Base-by-base conservation (phyloP, 2,888 invertebrate species). In the Flabesymbios commensalis region DNA sequence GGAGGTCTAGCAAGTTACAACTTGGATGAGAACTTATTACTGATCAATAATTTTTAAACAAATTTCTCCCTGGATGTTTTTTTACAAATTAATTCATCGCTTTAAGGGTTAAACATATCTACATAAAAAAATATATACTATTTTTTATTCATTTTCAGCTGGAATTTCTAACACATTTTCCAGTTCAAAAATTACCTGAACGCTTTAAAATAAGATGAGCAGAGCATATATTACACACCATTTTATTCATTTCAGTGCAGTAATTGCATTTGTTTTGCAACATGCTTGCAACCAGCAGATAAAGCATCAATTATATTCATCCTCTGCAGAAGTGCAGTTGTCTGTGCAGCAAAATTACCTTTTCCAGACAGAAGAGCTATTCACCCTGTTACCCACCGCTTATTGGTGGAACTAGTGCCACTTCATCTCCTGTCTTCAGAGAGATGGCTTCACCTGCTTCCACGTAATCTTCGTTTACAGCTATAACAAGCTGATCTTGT, bases 391-490 rank as follows among this genome's bases (percentile, higher is more conserved):
- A 91, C 74, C 96, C 96, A 74, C 95, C 95, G 84, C 95, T 95
- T 54, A 97, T 86, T 0, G 96, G 96, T 56, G 96, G 96, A 77
- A 97, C 95, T 17, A 96, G 87, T 65, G 95, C 96, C 65, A 96
- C 87, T 81, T 89, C 90, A 85, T 95, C 94, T 65, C 87, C 88
- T 29, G 87, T 85, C 41, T 85, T 86, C n/a, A 82, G 43, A 3
- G 49, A 54, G 42, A 58, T 19, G n/a, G 42, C 47, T 4, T 61
- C 42, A 10, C 45, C 33, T 39, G 84, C 80, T 32, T 86, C 84
- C 65, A 90, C 86, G 72, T 92, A 93, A 69, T 89, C 88, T 77
- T 94, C 90, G 85, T 96, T 96, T 52, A 91, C 84, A 0, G 95
- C 91, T 61, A 96, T 74, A 42, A 94, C 87, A 41, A 94, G 83